These are phyloP conservation scores for Ursus arctos DNA, from an alignment of 2,113 vertebrate genomes.

Conservation along the genomic window DNA sequence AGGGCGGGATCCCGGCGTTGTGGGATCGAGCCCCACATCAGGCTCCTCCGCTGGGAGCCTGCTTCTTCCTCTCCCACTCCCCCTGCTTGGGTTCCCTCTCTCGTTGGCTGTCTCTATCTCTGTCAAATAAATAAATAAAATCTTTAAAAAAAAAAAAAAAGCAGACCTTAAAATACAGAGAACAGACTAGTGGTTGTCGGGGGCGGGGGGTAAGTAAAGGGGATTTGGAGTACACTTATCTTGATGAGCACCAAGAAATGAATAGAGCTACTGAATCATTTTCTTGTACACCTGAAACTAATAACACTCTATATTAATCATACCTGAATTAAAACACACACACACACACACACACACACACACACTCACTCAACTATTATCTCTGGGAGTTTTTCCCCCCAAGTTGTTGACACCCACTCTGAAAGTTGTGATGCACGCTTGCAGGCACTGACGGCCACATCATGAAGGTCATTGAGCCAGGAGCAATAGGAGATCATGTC, in stretches of 20 bases:
- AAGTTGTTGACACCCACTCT: not conserved
- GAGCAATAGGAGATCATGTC: not conserved
- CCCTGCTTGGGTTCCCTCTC: no score
- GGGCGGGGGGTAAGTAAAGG: not conserved
- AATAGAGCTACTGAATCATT: not conserved
- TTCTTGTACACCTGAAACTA: not conserved
- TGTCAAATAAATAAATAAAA: no score
- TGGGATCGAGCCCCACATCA: no score
- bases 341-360: not conserved
- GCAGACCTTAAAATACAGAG: not conserved
- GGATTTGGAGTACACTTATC: not conserved
- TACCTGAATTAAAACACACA: not conserved
- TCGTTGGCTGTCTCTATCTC: no score
- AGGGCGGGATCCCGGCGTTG: no score
- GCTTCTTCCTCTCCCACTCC: no score
- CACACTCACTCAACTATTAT: not conserved
- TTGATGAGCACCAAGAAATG: not conserved
- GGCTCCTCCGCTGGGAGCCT: no score
- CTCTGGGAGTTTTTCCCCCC: not conserved
- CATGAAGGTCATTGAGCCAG: not conserved
- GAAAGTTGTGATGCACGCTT: not conserved
- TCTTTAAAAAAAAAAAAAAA: not conserved
- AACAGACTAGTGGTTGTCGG: not conserved
- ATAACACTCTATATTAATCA: not conserved
- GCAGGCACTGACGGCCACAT: not conserved